Percentiles rank a stretch among this genome's conserved stretches.
phyloP scores from a whole-genome alignment of 2,113 vertebrate species.

The Lates calcarifer region DNA sequence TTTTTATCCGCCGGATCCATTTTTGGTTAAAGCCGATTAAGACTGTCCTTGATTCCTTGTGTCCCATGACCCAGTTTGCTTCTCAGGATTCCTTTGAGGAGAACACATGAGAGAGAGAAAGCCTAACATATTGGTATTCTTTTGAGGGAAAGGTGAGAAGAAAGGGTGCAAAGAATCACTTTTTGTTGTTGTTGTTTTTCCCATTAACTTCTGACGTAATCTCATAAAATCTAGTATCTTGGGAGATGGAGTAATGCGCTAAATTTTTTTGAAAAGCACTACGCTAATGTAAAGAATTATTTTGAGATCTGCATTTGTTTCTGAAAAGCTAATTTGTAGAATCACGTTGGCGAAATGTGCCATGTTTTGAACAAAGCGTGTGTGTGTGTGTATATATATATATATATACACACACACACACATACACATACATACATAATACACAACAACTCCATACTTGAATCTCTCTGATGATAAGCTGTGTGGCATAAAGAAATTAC shows the following conservation, averaged over 20 bases:
- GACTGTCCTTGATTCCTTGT: conserved; percentile 33
- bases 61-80: conserved; percentile 24
- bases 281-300: conserved; percentile 10
- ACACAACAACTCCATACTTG: conserved; percentile 53
- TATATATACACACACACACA: neutral
- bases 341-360: conserved; percentile 30
- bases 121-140: neutral
- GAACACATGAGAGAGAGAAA: neutral
- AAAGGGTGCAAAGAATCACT: conserved; percentile 39
- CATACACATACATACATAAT: too few species aligned
- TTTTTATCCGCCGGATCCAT: neutral
- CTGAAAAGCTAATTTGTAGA: conserved; percentile 31
- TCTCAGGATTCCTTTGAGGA: conserved; percentile 17
- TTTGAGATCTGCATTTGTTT: conserved; percentile 28
- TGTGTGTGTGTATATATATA: neutral
- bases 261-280: conserved; percentile 29
- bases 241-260: conserved; percentile 31
- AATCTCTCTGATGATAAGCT: conserved; percentile 43
- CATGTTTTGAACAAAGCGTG: conserved; percentile 32
- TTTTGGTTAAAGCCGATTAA: neutral
- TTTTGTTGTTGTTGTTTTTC: neutral
- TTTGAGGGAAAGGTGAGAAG: neutral
- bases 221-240: conserved; percentile 52
- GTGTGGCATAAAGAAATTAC: conserved; percentile 46
- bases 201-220: conserved; percentile 40